Conservation (phyloP, 2,113 vertebrate species). For the Equus quagga region DNA sequence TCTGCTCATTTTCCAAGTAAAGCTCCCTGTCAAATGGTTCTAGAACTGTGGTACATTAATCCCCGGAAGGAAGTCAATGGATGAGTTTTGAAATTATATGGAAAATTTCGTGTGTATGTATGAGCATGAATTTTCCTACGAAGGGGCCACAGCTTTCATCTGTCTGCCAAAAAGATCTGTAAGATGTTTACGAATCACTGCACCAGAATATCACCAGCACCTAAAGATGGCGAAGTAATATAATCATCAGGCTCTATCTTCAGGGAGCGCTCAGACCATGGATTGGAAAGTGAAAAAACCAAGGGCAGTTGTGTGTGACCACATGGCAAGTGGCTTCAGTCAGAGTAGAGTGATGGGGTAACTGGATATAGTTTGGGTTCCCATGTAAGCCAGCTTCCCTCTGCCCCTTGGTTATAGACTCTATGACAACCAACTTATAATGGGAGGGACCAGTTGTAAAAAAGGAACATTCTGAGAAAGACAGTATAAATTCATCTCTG, state of each 20-base stretch:
- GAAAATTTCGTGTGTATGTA: conserved; percentile 13
- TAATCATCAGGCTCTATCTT: background rate
- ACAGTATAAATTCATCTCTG: background rate
- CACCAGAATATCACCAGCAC: background rate
- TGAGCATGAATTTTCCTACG: conserved; percentile 52
- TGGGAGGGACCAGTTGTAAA: background rate
- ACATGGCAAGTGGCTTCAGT: background rate
- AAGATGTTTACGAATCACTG: background rate
- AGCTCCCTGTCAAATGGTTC: background rate
- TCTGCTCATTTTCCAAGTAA: conserved; percentile 17
- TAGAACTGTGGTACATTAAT: background rate
- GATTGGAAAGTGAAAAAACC: background rate
- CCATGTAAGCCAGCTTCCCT: background rate
- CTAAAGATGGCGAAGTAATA: background rate
- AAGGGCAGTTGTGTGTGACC: background rate
- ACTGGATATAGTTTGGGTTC: background rate
- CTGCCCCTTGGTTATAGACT: background rate
- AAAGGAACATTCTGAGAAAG: background rate
- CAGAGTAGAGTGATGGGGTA: background rate
- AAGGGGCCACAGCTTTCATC: conserved; percentile 19
- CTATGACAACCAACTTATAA: background rate
- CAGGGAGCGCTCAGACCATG: background rate
- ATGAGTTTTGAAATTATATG: conserved; percentile 36
- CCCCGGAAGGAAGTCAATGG: conserved; percentile 1
- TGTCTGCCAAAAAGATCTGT: background rate